Conservation (phyloP, 2,888 invertebrate genomes). For the Nebria brevicollis region DNA sequence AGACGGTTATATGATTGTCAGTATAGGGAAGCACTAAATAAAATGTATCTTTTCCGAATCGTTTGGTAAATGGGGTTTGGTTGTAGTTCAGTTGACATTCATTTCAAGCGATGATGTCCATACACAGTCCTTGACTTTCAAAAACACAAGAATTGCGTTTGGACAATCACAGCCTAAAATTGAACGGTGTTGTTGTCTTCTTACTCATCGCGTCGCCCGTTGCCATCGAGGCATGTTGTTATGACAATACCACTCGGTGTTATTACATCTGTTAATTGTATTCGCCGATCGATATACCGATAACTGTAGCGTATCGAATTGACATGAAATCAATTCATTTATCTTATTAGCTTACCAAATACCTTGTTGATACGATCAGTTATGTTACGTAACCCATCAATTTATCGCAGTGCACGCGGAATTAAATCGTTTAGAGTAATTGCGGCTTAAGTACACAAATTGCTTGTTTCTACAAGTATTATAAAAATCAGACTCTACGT, state of each 20-base stretch:
- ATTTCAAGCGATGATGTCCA: conserved; percentile 71
- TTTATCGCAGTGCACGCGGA: too few relatives aligned
- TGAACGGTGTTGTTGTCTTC: conserved; percentile 47
- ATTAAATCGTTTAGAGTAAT: too few relatives aligned
- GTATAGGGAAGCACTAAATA: too few relatives aligned
- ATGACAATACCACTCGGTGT: not conserved
- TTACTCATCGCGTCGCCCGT: not conserved
- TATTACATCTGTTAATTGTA: not conserved
- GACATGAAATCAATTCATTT: too few relatives aligned
- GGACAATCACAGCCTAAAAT: conserved; percentile 73
- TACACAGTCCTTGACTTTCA: conserved; percentile 69
- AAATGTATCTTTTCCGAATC: too few relatives aligned
- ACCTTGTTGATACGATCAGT: too few relatives aligned
- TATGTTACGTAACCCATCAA: too few relatives aligned
- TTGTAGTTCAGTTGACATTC: conserved; percentile 50
- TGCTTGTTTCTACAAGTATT: not conserved
- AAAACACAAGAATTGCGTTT: conserved; percentile 74
- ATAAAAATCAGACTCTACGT: not conserved
- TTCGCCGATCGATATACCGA: too few relatives aligned
- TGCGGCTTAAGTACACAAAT: not conserved
- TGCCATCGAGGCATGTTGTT: not conserved
- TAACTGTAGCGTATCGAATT: too few relatives aligned
- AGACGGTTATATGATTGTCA: too few relatives aligned
- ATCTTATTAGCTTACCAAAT: too few relatives aligned
- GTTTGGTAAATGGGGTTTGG: not conserved